Evolutionary conservation across 2,113 vertebrate genomes (phyloP), one percentile per base, ranked within the genome.

Genomic region (Aphyosemion australe): DNA sequence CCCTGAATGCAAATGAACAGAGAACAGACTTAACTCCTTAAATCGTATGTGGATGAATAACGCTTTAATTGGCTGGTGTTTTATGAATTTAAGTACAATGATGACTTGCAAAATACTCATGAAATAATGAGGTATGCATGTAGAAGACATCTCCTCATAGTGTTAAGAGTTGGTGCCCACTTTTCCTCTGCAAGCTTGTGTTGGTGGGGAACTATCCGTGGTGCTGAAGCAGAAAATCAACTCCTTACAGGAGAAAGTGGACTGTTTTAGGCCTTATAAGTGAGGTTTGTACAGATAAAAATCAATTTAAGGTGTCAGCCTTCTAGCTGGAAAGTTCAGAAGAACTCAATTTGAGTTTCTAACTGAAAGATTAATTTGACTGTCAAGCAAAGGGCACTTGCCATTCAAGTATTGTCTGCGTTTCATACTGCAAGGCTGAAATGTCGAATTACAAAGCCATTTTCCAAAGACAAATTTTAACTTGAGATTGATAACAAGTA

Each of bases 121-220:
- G 13, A 21, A 21, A 8, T 48, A 32, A 26, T 47, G 32, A 34
- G 1, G 46, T 16, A 20, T 34, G 21, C 16, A 64, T 15, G 57
- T 9, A 19, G 10, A 21, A 57, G n/a, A 18, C 4, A 20, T 7
- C 16, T 34, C 18, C 11, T 43, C 46, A 19, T 0, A 52, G 15
- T 41, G n/a, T n/a, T n/a, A n/a, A n/a, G n/a, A n/a, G n/a, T n/a
- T n/a, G n/a, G n/a, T n/a, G n/a, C n/a, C n/a, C n/a, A n/a, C n/a
- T n/a, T n/a, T n/a, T n/a, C n/a, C n/a, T n/a, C 15, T n/a, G 55
- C 5, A 60, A 15, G 32, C 60, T 18, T 31, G 37, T 18, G 37
- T 18, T 66, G 57, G 8, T 48, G 19, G 12, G 66, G 78, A 67
- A 12, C 88, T 90, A 32, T 90, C 88, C 84, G 43, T 87, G 82